Base-by-base conservation (phyloP, 2,113 vertebrate species). In the Serinus canaria region DNA sequence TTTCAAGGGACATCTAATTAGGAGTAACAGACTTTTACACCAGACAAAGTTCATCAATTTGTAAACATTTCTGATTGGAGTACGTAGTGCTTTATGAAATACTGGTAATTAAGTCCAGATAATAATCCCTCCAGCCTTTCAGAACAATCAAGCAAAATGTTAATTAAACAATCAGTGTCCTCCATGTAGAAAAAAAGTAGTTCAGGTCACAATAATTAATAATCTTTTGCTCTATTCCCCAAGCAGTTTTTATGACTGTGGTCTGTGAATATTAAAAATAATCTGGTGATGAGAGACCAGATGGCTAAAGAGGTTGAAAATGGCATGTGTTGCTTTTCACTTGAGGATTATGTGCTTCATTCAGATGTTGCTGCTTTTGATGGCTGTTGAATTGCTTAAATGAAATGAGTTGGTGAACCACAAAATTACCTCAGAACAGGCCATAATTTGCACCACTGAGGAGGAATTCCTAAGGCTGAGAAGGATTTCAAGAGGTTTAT, bases 231-330 rank as follows among this genome's bases (percentile, higher is more conserved):
- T 77, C 55, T 67, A 35, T 84, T 95, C 89, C 76, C 68, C 39
- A 31, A 55, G n/a, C 27, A 74, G 59, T 50, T 94, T 85, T 93
- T 89, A 72, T 86, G 73, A 43, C 63, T 83, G 39, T 72, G 31
- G 64, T 73, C 73, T 87, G 76, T 92, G 64, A 91, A 78, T 91
- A 94, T 92, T 83, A 83, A 89, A 94, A 94, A 88, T 90, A 90
- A 83, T 90, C 60, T 78, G 68, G 68, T 87, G 83, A 55, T 89
- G 92, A 92, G 80, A 78, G 81, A 72, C 89, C 91, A 96, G 89
- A 94, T 96, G 87, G 89, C 80, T 81, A 41, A 94, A 56, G 52
- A 92, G 60, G 80, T 63, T 94, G 73, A 68, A 94, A 92, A 72
- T 52, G 86, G 62, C 69, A 25, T 82, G 60, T 78, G 83, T 28